These are phyloP conservation scores for Anhinga rufa DNA, from an alignment of 2,113 vertebrate genomes.

Conservation along the genomic window DNA sequence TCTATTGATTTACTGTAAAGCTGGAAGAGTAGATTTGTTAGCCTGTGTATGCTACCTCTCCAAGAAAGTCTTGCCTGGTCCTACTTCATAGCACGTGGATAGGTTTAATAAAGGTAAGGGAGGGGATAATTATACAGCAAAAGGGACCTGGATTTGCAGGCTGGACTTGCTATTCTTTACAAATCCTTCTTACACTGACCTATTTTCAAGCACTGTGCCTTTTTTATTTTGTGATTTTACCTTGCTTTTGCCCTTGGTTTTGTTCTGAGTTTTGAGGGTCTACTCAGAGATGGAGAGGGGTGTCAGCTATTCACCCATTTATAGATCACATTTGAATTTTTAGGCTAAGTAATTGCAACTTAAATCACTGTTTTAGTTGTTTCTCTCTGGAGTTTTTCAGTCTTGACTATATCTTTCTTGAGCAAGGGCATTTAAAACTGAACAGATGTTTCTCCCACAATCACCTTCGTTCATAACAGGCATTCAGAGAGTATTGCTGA, in stretches of 20 bases:
- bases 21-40: not conserved
- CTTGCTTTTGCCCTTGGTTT: not conserved
- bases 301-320: not conserved
- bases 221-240: not conserved
- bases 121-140: not conserved
- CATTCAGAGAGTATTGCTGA: constrained; percentile 17
- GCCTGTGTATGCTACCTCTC: not conserved
- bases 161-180: not conserved
- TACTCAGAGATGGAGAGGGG: not conserved
- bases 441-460: constrained; percentile 36
- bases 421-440: constrained; percentile 4
- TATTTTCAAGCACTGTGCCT: not conserved
- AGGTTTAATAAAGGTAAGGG: not conserved
- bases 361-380: not conserved
- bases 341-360: not conserved
- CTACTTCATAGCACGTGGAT: not conserved
- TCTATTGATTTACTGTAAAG: not conserved
- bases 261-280: not conserved
- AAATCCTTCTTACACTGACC: not conserved
- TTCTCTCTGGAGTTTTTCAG: not conserved
- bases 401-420: not conserved
- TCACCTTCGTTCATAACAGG: not conserved
- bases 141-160: not conserved
- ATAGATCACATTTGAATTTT: not conserved
- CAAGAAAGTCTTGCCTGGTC: not conserved